Evolutionary conservation across 2,888 invertebrate genomes (phyloP).

Genomic region (Cheilosia impressa): DNA sequence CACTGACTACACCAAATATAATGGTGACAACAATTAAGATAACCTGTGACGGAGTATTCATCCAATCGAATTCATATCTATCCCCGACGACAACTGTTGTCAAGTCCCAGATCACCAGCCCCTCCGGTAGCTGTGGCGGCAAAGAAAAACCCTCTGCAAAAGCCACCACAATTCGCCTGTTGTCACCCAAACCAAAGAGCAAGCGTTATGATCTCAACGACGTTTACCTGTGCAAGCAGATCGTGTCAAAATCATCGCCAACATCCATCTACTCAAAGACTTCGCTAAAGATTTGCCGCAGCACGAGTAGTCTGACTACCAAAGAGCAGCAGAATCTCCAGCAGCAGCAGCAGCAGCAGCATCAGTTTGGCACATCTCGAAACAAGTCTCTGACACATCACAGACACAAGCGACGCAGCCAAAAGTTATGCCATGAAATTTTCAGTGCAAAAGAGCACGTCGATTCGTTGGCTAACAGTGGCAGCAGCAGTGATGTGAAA

Average conservation of each 20-base stretch:
- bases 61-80: slow-evolving; percentile 83
- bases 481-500: slow-evolving; percentile 54
- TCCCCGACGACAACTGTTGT: slow-evolving; percentile 76
- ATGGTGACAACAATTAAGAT: slow-evolving; percentile 84
- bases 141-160: slow-evolving; percentile 53
- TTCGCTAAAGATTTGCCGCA: slow-evolving; percentile 59
- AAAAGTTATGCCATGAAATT: slow-evolving; percentile 71
- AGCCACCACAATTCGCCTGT: slow-evolving; percentile 46
- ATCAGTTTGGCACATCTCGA: not conserved
- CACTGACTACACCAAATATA: slow-evolving; percentile 43
- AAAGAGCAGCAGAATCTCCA: slow-evolving; percentile 65
- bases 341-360: slow-evolving; percentile 38
- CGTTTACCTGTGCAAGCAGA: slow-evolving; percentile 71
- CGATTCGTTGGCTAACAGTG: slow-evolving; percentile 14
- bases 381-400: slow-evolving; percentile 68
- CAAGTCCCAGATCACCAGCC: slow-evolving; percentile 54
- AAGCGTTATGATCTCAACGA: slow-evolving; percentile 65
- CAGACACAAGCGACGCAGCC: slow-evolving; percentile 52
- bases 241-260: slow-evolving; percentile 68
- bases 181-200: slow-evolving; percentile 60
- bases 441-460: slow-evolving; percentile 57
- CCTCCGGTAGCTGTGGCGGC: slow-evolving; percentile 14
- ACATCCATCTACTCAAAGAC: slow-evolving; percentile 54
- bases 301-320: slow-evolving; percentile 50
- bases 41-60: slow-evolving; percentile 83